These are phyloP conservation scores for Plutomurus gul DNA, from an alignment of 1,140 invertebrate genomes.

Conservation along the genomic window DNA sequence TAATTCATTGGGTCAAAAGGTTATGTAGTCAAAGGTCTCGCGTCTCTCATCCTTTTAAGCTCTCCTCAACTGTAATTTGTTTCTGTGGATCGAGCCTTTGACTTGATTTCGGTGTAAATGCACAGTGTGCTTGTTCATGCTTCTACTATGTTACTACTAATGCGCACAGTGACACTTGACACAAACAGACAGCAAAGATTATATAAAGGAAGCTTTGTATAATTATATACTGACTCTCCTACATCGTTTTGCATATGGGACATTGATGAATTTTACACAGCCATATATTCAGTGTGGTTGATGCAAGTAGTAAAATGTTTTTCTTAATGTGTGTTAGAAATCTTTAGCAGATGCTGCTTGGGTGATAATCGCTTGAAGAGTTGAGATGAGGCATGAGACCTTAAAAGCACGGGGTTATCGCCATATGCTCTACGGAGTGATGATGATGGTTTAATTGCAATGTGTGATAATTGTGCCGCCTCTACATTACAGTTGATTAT, in stretches of 20 bases:
- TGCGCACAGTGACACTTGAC: no score
- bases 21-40: conserved; percentile 19
- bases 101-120: background rate
- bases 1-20: background rate
- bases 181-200: no score
- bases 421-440: conserved; percentile 31
- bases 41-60: background rate
- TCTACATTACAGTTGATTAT: conserved; percentile 7
- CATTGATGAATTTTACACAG: background rate
- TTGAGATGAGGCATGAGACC: conserved; percentile 40
- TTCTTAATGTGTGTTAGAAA: conserved; percentile 36
- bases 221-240: background rate
- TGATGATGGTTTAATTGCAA: conserved; percentile 44
- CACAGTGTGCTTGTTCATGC: background rate
- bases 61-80: background rate
- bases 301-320: conserved; percentile 20
- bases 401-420: conserved; percentile 29
- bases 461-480: conserved; percentile 34
- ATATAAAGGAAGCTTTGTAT: no score
- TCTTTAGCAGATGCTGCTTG: conserved; percentile 10
- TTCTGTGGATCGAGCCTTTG: background rate
- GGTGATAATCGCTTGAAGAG: background rate
- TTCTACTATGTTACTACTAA: no score
- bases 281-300: background rate
- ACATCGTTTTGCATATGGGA: background rate